A percentile compares a stretch with the other conserved stretches of the same genome.
Evolutionary conservation across 2,113 vertebrate species (phyloP).

Genomic region (Columbina picui): DNA sequence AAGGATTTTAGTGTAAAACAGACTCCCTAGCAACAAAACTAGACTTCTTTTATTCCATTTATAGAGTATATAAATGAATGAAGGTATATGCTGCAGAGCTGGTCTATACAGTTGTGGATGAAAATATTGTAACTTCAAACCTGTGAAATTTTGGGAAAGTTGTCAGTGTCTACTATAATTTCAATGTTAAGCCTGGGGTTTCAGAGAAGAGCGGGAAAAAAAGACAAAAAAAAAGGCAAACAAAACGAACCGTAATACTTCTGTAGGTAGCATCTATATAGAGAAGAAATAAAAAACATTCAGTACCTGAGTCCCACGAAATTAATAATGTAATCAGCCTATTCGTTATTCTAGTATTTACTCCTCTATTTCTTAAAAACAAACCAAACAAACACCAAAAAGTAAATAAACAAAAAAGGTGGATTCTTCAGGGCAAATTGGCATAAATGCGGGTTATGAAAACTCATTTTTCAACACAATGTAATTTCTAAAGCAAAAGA

Average conservation of each 20-base stretch:
- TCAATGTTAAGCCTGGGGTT: background rate
- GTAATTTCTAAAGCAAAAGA: background rate
- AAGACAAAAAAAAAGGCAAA: background rate
- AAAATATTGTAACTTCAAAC: background rate
- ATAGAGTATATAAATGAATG: background rate
- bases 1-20: background rate
- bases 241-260: background rate
- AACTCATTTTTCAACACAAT: background rate
- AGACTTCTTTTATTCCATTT: background rate
- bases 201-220: background rate
- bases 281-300: background rate
- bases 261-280: background rate
- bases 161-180: background rate
- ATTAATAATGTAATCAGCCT: background rate
- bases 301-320: background rate
- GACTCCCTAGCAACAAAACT: background rate
- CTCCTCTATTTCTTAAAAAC: background rate
- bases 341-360: background rate
- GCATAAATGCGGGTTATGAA: background rate
- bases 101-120: background rate
- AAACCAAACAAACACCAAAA: background rate
- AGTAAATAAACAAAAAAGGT: background rate
- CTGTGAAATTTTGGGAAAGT: background rate
- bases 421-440: background rate
- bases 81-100: background rate